These are phyloP conservation scores for Spodoptera picta DNA, from an alignment of 2,888 invertebrate genomes.

Conservation along the genomic window DNA sequence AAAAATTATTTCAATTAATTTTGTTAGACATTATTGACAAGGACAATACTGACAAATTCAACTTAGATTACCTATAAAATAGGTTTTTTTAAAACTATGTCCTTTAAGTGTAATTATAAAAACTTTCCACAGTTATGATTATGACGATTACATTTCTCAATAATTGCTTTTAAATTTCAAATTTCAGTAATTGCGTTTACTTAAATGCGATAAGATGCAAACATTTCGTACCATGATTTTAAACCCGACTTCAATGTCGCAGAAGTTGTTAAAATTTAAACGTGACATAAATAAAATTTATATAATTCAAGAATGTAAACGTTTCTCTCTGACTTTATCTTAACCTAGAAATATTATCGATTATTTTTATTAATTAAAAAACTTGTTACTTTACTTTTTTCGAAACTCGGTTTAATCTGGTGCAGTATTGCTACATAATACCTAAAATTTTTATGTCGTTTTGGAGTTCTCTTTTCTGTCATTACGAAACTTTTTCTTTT, in stretches of 20 bases:
- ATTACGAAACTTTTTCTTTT: constrained; percentile 38
- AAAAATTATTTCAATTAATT: too few relatives aligned
- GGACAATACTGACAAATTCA: too few relatives aligned
- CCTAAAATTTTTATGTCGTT: constrained; percentile 34
- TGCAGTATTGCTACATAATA: constrained; percentile 32
- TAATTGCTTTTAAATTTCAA: too few relatives aligned
- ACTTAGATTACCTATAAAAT: too few relatives aligned
- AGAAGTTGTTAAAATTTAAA: constrained; percentile 26
- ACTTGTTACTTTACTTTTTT: constrained; percentile 23
- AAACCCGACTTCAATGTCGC: constrained; percentile 24
- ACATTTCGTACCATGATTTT: not conserved
- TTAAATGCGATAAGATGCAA: not conserved
- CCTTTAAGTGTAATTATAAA: too few relatives aligned
- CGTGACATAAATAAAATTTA: constrained; percentile 36
- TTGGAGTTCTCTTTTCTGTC: constrained; percentile 19
- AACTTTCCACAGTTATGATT: too few relatives aligned
- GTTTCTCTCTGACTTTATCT: constrained; percentile 15
- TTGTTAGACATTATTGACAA: too few relatives aligned
- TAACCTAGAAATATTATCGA: constrained; percentile 25
- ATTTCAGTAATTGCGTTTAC: too few relatives aligned
- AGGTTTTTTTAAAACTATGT: too few relatives aligned
- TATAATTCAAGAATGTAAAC: constrained; percentile 22
- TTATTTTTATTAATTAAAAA: constrained; percentile 18
- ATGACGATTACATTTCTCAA: too few relatives aligned
- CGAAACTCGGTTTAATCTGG: constrained; percentile 30